Evolutionary conservation across 2,797 vertebrate species (phyloP), one percentile per base, ranked within the genome.

Genomic region (Molossus alvarezi): DNA sequence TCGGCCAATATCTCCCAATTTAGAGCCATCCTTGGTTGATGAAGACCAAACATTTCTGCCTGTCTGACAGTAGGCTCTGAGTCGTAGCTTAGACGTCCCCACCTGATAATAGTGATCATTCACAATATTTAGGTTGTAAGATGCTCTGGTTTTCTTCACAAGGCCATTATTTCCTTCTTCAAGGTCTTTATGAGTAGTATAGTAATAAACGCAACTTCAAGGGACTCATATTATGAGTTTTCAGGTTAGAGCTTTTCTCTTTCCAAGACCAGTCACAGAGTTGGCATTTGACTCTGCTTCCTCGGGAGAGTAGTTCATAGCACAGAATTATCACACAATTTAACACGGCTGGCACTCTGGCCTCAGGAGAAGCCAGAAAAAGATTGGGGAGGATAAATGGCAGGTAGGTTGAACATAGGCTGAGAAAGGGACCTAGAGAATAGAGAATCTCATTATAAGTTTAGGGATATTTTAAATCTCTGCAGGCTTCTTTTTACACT

Each of bases 251-350:
- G 37, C 2, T 60, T 81, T 94, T 89, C 69, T 83, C 51, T 96
- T 72, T 29, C 71, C 3, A 76, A 94, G 65, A 67, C 48, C 25
- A 96, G 29, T 73, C 48, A 64, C 5, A 25, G n/a, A 77, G 29
- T 84, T 17, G 1, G 60, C n/a, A n/a, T 90, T 94, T 80, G 64
- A 58, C 27, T 81, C 18, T 79, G 25, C 11, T 86, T 95, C 41
- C 64, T 87, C 48, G 3, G 29, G 77, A 87, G 71, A 88, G 64
- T 72, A 91, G 75, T 91, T 91, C 53, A 33, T 20, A 81, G 33
- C 33, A 33, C 41, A 97, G 84, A 89, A 95, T 97, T 91, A 95
- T 81, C 71, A 93, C 55, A 91, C 58, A 96, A 17, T 89, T 95
- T 90, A 96, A 85, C 82, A 83, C 88, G 96, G 55, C 29, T 77